Conservation (phyloP, 2,888 invertebrate species). For the Trichogramma dendrolimi region DNA sequence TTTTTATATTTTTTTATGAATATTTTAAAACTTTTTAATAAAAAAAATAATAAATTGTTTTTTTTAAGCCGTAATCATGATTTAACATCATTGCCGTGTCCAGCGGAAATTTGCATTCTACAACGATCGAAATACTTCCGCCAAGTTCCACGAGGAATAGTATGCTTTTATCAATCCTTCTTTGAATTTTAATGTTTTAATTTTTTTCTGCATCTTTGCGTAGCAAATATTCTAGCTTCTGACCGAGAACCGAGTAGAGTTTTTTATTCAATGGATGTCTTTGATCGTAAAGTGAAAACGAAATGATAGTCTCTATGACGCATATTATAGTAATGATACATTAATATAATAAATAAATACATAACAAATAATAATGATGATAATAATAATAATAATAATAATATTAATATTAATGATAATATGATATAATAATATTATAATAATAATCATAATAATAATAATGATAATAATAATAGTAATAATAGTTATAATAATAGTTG, state of each 20-base stretch:
- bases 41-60: neutral
- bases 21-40: conserved; percentile 14
- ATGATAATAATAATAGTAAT: conserved; percentile 3
- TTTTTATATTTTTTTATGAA: conserved; percentile 1
- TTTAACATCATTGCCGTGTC: conserved; percentile 1
- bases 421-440: conserved; percentile 10
- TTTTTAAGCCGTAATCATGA: conserved; percentile 3
- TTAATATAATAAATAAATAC: no score
- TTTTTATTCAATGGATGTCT: conserved; percentile 14
- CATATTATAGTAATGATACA: no score
- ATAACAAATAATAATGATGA: no score
- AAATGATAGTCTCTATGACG: neutral
- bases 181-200: conserved; percentile 8
- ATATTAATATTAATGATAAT: conserved; percentile 12
- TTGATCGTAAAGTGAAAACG: conserved; percentile 3
- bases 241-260: conserved; percentile 27
- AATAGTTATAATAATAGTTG: conserved; percentile 2
- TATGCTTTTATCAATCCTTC: conserved; percentile 25
- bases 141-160: conserved; percentile 6
- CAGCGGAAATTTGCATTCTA: conserved; percentile 4
- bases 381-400: neutral
- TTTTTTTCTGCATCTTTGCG: conserved; percentile 1
- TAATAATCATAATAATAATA: conserved; percentile 2
- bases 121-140: neutral
- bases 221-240: neutral